Percentiles rank a stretch among this genome's conserved stretches.
phyloP scores from a whole-genome alignment of 2,113 vertebrate genomes.

The Colaptes auratus region DNA sequence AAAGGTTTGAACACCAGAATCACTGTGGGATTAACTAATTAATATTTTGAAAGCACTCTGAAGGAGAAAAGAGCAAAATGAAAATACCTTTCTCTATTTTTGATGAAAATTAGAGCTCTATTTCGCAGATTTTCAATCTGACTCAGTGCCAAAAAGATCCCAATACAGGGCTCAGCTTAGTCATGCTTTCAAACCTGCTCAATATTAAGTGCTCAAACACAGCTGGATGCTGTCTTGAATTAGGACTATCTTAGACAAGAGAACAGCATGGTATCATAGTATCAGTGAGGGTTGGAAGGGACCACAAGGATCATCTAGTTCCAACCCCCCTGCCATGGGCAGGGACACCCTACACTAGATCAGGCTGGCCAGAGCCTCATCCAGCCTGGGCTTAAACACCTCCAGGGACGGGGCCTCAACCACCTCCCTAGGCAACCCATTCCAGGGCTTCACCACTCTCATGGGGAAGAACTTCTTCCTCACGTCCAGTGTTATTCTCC shows the following conservation, averaged over 20 bases:
- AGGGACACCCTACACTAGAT: too few species aligned
- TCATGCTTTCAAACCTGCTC: not conserved
- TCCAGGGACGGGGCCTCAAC: too few species aligned
- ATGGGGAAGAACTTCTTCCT: too few species aligned
- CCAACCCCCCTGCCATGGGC: too few species aligned
- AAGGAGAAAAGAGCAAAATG: not conserved
- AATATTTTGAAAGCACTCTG: constrained; percentile 18
- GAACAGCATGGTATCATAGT: not conserved
- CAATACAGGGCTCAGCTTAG: not conserved
- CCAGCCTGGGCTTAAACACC: too few species aligned
- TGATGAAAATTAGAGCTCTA: not conserved
- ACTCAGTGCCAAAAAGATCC: not conserved
- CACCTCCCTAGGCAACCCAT: too few species aligned
- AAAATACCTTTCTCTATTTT: not conserved
- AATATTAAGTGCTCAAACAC: not conserved
- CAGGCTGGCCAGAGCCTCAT: too few species aligned
- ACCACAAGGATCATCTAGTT: too few species aligned
- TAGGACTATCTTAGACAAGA: not conserved
- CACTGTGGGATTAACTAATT: constrained; percentile 30
- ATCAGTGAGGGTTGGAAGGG: too few species aligned
- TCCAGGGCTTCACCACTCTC: too few species aligned
- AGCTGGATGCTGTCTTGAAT: not conserved
- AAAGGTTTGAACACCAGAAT: not conserved
- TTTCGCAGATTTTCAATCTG: not conserved
- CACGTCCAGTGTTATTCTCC: too few species aligned